Percentiles rank a stretch among this genome's conserved stretches.
phyloP scores from a whole-genome alignment of 1,140 invertebrate species.

The Lordiphosa mommai region DNA sequence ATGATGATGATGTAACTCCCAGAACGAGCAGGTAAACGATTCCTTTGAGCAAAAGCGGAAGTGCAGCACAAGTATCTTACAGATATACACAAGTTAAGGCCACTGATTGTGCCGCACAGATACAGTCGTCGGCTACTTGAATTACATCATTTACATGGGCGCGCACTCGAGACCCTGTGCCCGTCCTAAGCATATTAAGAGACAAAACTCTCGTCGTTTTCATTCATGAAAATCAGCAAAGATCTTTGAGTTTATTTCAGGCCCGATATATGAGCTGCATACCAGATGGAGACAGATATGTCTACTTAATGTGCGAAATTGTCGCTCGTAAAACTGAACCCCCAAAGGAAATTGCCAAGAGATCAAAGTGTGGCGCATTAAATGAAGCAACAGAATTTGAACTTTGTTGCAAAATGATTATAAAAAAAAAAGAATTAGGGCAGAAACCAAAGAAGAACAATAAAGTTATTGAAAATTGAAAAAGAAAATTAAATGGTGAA shows the following conservation, averaged over 20 bases:
- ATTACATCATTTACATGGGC: slow-evolving; percentile 64
- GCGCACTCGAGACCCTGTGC: slow-evolving; percentile 7
- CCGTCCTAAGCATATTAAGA: slow-evolving; percentile 48
- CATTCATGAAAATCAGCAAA: slow-evolving; percentile 9
- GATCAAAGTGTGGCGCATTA: slow-evolving; percentile 6
- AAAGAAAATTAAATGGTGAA: no score
- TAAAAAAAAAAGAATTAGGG: not conserved
- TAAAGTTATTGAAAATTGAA: no score
- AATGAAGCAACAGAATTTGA: not conserved
- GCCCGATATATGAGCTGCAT: not conserved
- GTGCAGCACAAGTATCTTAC: slow-evolving; percentile 36
- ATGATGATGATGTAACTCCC: slow-evolving; percentile 45
- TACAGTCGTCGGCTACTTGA: slow-evolving; percentile 51
- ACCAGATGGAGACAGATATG: not conserved
- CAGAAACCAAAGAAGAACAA: no score
- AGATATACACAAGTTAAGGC: slow-evolving; percentile 67
- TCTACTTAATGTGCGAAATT: slow-evolving; percentile 11
- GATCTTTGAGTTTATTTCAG: slow-evolving; percentile 8
- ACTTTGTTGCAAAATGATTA: slow-evolving; percentile 14
- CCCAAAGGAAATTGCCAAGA: not conserved
- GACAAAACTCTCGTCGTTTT: not conserved
- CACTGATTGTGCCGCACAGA: slow-evolving; percentile 52
- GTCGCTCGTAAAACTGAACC: slow-evolving; percentile 1
- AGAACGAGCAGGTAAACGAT: slow-evolving; percentile 47
- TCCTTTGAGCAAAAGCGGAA: slow-evolving; percentile 37